These are phyloP conservation scores for Ornithorhynchus anatinus DNA, from an alignment of 2,113 vertebrate genomes.

Conservation along the genomic window DNA sequence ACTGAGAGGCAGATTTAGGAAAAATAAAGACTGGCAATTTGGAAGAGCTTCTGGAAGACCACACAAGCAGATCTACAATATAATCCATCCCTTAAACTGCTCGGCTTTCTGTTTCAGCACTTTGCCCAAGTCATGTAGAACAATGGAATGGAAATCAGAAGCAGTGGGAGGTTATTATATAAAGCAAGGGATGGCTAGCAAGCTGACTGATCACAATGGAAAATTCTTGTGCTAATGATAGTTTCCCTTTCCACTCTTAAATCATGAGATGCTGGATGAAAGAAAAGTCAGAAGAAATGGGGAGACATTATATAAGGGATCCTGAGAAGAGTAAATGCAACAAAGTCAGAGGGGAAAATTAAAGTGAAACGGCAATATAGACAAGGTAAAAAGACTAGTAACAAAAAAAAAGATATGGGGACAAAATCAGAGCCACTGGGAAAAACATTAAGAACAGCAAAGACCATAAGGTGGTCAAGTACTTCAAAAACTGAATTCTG, in stretches of 20 bases:
- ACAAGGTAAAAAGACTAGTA: not conserved
- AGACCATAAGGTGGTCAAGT: too few species aligned
- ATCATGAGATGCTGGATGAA: not conserved
- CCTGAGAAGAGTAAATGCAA: not conserved
- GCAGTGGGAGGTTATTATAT: not conserved
- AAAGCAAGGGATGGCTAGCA: not conserved
- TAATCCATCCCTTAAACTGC: not conserved
- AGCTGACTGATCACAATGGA: not conserved
- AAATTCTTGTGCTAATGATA: not conserved
- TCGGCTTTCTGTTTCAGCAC: not conserved
- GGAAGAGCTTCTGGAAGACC: too few species aligned
- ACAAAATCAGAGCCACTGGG: not conserved
- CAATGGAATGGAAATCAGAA: not conserved
- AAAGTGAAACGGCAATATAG: not conserved
- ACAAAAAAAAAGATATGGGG: not conserved
- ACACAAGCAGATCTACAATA: not conserved
- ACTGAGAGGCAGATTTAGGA: too few species aligned
- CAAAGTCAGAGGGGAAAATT: not conserved
- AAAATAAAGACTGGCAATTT: too few species aligned
- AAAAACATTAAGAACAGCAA: not conserved
- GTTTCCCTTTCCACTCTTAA: not conserved
- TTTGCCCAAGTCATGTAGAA: not conserved
- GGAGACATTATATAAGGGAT: too few species aligned
- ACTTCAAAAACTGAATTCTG: too few species aligned
- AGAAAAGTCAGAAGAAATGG: too few species aligned